phyloP scores from a whole-genome alignment of 2,113 vertebrate species.

The Semnornis frantzii region DNA sequence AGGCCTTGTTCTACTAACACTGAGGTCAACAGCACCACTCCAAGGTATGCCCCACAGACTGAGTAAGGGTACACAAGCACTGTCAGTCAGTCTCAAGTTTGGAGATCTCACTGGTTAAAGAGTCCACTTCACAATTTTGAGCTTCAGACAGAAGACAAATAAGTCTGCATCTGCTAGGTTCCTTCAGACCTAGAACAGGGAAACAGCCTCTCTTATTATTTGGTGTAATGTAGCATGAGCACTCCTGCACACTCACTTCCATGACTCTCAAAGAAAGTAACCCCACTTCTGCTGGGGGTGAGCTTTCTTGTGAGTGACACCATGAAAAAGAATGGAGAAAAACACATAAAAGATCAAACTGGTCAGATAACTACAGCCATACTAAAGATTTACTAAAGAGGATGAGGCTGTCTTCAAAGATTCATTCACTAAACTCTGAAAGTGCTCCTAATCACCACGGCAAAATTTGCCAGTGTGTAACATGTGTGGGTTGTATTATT shows the following conservation, averaged over 20 bases:
- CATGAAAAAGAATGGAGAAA: neutral
- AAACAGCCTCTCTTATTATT: neutral
- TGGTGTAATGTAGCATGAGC: neutral
- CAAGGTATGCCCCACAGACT: neutral
- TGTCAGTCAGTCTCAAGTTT: neutral
- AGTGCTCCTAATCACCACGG: neutral
- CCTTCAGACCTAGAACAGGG: neutral
- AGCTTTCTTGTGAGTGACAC: neutral
- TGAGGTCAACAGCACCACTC: neutral
- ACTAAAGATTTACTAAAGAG: neutral
- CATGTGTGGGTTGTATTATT: neutral
- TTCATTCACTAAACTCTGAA: neutral
- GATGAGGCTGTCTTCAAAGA: neutral
- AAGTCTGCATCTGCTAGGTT: accelerated
- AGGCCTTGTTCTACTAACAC: neutral
- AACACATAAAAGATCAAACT: neutral
- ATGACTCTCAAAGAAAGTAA: slow-evolving; percentile 23
- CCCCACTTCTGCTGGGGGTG: neutral
- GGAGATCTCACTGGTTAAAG: neutral
- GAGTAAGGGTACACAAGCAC: neutral
- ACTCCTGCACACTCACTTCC: neutral
- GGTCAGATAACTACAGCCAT: neutral
- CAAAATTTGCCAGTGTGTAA: neutral
- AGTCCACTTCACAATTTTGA: neutral
- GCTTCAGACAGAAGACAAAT: neutral